Percentiles rank a stretch among this genome's conserved stretches.
These are phyloP conservation scores for Dysidea cf. avara DNA, from an alignment of 37 sponge, comb jelly and placozoan species.

Conservation along the genomic window DNA sequence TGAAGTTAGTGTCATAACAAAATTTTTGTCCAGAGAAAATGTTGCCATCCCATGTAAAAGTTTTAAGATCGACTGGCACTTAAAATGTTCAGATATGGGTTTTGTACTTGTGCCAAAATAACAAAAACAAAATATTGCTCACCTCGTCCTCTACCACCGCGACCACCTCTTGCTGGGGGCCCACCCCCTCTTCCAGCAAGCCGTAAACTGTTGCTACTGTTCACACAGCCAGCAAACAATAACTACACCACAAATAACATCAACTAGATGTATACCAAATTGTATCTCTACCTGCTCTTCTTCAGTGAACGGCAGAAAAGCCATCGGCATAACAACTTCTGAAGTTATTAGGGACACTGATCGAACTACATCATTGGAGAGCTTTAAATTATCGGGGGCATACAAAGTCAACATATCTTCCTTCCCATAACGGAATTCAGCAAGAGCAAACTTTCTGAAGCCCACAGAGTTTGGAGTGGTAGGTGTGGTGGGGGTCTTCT, in stretches of 20 bases:
- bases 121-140: background rate
- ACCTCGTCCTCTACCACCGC: constrained; percentile 23
- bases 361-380: too few species aligned
- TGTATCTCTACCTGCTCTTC: constrained; percentile 77
- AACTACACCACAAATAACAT: constrained; percentile 18
- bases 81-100: background rate
- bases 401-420: constrained; percentile 74
- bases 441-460: constrained; percentile 41
- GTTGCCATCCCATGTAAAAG: too few species aligned
- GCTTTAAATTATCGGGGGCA: constrained; percentile 4
- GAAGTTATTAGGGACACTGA: too few species aligned
- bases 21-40: too few species aligned
- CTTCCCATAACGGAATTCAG: constrained; percentile 71
- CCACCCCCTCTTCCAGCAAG: constrained; percentile 6
- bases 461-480: constrained; percentile 1
- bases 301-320: constrained; percentile 66
- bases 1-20: background rate
- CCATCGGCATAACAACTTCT: constrained; percentile 37
- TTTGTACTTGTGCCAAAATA: too few species aligned
- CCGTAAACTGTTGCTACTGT: constrained; percentile 35
- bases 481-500: constrained; percentile 12
- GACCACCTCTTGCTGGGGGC: constrained; percentile 43
- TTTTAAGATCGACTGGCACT: background rate
- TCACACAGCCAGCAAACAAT: constrained; percentile 50
- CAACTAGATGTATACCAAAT: background rate